Evolutionary conservation across 1,140 invertebrate genomes (phyloP), one percentile per base, ranked within the genome.

Genomic region (Philotrypesis tridentata): DNA sequence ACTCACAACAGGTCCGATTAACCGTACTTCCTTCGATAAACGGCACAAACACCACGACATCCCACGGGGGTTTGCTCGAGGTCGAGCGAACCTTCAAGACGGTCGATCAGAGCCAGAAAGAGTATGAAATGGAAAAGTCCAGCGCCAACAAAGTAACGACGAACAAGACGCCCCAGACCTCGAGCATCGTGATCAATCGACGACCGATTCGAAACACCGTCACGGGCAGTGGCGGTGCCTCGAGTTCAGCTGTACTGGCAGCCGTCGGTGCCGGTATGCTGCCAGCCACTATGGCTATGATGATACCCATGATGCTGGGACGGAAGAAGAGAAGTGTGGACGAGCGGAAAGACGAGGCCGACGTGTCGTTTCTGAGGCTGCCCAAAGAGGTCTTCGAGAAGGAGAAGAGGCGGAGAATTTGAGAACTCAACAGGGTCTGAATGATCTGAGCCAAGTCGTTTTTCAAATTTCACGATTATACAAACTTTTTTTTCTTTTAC

Each of bases 281-380:
- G 43, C 95, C 95, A 23, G 95, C 95, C 0, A 95, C 95, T 0
- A 95, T 96, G 94, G 95, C 95, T 1, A 95, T 96, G 94, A 93
- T 96, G 83, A 93, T 96, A 40, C 95, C 95, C 1, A 95, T 96
- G 93, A 94, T 96, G 87, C 90, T 96, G 61, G 94, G 93, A 3
- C 82, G 92, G 85, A 93, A 84, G 80, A 90, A 88, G 86, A 84
- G 89, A 72, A 87, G 86, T 3, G 21, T 25, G 27, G 25, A 70
- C 1, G 37, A 68, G 7, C 75, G 68, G 43, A n/a, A 4, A 5
- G 37, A 31, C 74, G 61, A 76, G 23, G 61, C 25, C 0, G 25
- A 40, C 14, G 67, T n/a, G 40, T 48, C 63, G 33, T 68, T n/a
- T 37, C 29, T 71, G 40, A 71, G 43, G 14, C 23, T 81, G 5